Evolutionary conservation across 2,888 invertebrate genomes (phyloP), one percentile per base, ranked within the genome.

Genomic region (Drosophila algonquin): DNA sequence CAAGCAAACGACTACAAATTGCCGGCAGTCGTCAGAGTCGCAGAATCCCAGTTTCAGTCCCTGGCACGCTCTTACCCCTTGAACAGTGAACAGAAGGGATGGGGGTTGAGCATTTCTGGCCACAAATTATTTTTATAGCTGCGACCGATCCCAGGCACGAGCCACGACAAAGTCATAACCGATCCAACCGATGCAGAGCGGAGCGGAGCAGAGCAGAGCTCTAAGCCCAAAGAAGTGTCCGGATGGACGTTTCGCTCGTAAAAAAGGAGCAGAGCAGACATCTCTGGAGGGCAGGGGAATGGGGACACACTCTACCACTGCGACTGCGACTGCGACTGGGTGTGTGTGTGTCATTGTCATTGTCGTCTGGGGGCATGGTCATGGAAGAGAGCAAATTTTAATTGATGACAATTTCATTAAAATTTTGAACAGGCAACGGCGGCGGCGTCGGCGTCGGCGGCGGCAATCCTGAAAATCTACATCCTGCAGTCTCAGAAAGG

Each of bases 331-430:
- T 21, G 14, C 30, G 12, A 61, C 46, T 32, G n/a, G 10, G 32
- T 12, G 21, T 21, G 30, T 56, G 79, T 77, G 72, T 73, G 77
- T 81, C 84, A 81, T 76, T 86, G 76, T 80, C 77, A 56, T 56
- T 71, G 62, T 32, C 63, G 75, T 61, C 67, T 75, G 75, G 75
- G 45, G 45, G 63, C 82, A 81, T 68, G 73, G 78, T 73, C 79
- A 76, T 63, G 77, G 75, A 76, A 76, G 75, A 84, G 73, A 52
- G 56, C 61, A 81, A 87, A 89, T 90, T 90, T 90, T 90, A 90
- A 90, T 90, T 90, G 90, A 90, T 90, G 90, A 90, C 90, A 90
- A 90, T 89, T 90, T 90, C 89, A 90, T 90, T 90, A 90, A 90
- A 87, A 81, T 80, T 75, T 75, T 55, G 35, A 18, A 52, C 7